phyloP scores from a whole-genome alignment of 2,113 vertebrate genomes.

The Antechinus flavipes region DNA sequence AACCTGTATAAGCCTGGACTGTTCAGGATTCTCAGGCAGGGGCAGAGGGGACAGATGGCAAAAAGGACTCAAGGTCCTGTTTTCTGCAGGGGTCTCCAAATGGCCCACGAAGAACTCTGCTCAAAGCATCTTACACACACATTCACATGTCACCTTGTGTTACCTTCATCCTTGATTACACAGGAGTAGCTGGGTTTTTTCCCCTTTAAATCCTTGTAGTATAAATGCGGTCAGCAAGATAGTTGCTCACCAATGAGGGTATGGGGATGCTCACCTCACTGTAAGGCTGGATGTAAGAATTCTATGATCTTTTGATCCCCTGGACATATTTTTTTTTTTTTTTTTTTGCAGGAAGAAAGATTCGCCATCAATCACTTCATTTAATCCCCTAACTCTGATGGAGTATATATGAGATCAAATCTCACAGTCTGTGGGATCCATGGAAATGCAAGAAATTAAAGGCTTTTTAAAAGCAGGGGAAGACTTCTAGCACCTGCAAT shows the following conservation, averaged over 20 bases:
- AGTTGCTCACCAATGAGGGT: background rate
- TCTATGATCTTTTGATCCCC: background rate
- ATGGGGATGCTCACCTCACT: background rate
- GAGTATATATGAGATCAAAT: background rate
- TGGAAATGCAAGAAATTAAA: background rate
- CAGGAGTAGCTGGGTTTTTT: background rate
- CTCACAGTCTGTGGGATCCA: background rate
- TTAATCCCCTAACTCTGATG: background rate
- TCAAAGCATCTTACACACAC: background rate
- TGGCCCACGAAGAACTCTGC: background rate
- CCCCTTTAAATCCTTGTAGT: background rate
- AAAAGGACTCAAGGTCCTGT: background rate
- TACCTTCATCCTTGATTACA: background rate
- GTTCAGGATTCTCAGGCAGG: background rate
- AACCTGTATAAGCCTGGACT: background rate
- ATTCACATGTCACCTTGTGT: background rate
- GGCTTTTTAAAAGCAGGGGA: background rate
- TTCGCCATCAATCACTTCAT: background rate
- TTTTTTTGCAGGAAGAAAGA: background rate
- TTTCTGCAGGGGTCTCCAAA: slow-evolving; percentile 1
- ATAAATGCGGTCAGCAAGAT: background rate
- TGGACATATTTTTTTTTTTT: background rate
- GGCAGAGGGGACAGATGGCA: background rate
- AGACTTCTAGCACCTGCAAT: background rate
- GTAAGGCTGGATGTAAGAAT: background rate